Percentiles rank a stretch among this genome's conserved stretches.
Conservation (phyloP, 2,797 vertebrate genomes). For the Emydoidea blandingii region DNA sequence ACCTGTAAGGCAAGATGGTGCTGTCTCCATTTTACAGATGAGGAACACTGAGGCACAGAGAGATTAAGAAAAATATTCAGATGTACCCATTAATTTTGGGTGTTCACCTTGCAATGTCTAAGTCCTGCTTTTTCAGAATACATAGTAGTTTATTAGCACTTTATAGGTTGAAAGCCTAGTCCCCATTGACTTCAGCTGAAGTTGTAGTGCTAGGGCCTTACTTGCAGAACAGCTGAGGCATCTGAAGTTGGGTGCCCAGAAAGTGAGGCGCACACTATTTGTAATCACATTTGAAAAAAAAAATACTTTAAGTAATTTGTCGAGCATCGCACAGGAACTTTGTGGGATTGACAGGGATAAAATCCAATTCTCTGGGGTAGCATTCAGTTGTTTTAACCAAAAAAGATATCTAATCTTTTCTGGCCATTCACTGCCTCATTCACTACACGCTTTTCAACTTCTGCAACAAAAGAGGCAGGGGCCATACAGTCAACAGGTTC, state of each 20-base stretch:
- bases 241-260: background rate
- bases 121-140: background rate
- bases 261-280: background rate
- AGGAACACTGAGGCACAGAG: background rate
- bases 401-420: rapidly evolving
- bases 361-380: background rate
- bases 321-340: background rate
- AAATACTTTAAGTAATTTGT: background rate
- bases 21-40: background rate
- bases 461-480: background rate
- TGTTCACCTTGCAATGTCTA: background rate
- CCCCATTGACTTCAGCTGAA: rapidly evolving
- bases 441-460: background rate
- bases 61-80: background rate
- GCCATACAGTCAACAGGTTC: background rate
- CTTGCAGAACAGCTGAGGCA: background rate
- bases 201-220: background rate
- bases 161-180: background rate
- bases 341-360: background rate
- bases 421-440: background rate
- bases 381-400: background rate
- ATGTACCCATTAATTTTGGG: background rate
- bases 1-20: background rate
- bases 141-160: background rate
- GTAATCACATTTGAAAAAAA: rapidly evolving